Evolutionary conservation across 1,140 invertebrate species (phyloP), one percentile per base, ranked within the genome.

Genomic region (Bicyclus anynana): DNA sequence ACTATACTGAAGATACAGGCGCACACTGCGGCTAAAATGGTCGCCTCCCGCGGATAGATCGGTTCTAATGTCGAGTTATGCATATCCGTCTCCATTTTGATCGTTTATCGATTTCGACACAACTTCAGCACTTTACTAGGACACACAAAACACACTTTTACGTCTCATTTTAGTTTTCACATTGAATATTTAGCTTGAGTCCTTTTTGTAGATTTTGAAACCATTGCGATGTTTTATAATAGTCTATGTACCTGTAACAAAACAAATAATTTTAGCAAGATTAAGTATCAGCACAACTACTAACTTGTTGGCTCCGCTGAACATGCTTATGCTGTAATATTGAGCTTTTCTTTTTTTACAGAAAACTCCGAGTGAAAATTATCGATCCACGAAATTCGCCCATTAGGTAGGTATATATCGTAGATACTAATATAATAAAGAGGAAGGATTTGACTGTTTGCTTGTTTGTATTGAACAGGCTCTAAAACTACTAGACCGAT

Each of bases 1-100:
- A 96, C 87, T 46, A 95, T 80, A 72, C 93, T 93, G 89, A 96
- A 96, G 38, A 96, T 80, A 64, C 94, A 93, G 44, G 94, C 94
- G 79, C 94, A 95, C 47, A 91, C 86, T 13, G 94, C 94, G 7
- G 95, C 95, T 65, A 93, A 89, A 59, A 95, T 90, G 9, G 94
- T 95, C 16, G 94, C 92, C 50, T 91, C 90, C 65, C 93, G 88
- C n/a, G 94, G 93, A 84, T 93, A 94, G 29, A 80, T 77, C 13
- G 79, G 77, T 20, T 65, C 73, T 55, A 76, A 38, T 20, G 73
- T 73, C 29, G 68, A 64, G 59, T 85, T 83, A 20, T 69, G 66
- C 50, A 65, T 55, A 14, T 62, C 58, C 17, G 37, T 14, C 35
- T 67, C 62, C 69, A 71, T 71, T 47, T 65, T 17, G 29, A 12